Conservation (phyloP, 2,888 invertebrate genomes). For the Mantis religiosa region DNA sequence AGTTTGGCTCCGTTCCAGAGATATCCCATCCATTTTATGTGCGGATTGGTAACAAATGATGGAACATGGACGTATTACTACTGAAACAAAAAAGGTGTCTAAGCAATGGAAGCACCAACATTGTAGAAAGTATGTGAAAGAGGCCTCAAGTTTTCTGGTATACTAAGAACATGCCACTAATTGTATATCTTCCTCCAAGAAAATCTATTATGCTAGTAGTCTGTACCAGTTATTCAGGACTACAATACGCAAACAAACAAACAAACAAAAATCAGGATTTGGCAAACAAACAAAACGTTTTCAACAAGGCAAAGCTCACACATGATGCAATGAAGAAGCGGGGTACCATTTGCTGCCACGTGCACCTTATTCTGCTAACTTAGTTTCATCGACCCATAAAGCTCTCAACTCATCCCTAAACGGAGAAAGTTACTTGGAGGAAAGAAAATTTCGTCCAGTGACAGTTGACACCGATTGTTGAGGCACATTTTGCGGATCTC, state of each 20-base stretch:
- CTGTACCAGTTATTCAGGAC: background rate
- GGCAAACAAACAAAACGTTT: background rate
- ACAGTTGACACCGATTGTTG: background rate
- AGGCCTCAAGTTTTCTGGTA: too few relatives aligned
- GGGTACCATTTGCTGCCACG: background rate
- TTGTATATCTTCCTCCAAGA: too few relatives aligned
- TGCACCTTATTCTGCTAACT: background rate
- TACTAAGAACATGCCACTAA: too few relatives aligned
- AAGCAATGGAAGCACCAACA: background rate
- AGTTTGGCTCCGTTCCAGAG: background rate
- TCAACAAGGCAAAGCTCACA: too few relatives aligned
- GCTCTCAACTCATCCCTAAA: background rate
- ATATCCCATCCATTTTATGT: background rate
- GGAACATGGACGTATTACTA: background rate
- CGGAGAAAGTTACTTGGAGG: background rate
- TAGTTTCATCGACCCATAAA: background rate
- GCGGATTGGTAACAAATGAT: background rate
- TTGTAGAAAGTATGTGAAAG: background rate
- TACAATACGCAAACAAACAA: background rate
- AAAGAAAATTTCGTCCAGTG: background rate
- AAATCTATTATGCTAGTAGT: background rate
- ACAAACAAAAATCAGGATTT: background rate
- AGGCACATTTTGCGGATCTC: background rate
- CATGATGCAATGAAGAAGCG: background rate
- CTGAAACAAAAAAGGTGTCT: background rate